Evolutionary conservation across 2,113 vertebrate species (phyloP), one percentile per base, ranked within the genome.

Genomic region (Monopterus albus): DNA sequence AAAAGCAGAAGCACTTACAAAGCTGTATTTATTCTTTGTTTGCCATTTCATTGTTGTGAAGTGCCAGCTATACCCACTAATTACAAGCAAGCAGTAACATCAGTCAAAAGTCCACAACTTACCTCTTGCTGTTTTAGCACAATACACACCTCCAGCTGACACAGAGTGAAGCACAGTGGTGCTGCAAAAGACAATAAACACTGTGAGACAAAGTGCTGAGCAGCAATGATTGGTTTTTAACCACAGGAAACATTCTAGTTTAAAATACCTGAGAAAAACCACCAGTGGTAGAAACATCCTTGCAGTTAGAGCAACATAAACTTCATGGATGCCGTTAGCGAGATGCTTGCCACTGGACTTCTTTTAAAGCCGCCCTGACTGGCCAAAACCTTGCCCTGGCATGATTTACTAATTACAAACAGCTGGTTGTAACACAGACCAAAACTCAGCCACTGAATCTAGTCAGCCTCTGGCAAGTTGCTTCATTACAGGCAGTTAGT

Each of bases 321-420:
- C 57, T 20, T 59, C 68, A 68, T 8, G 11, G 64, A 51, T 7
- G 18, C 59, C 75, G 38, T 72, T 35, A 49, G 50, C 38, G 13
- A 4, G 49, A 43, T 40, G 59, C 38, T 60, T 65, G 25, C 55
- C 55, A 38, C 70, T 69, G 63, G 49, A 79, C 72, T 70, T 70
- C 62, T 60, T 50, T 20, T 71, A 45, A 29, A 75, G 79, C 58
- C 47, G 28, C 58, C 72, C 51, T 39, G 75, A 55, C 71, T 51
- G 36, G 50, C 61, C 62, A 35, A 58, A 67, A 60, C 28, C 75
- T 83, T 12, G 25, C 38, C 43, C 58, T 29, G 60, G 42, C 79
- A 79, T 90, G 78, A 89, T 90, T 87, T 65, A 50, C 78, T 89
- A 83, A 91, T 89, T 86, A 82, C 53, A 79, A 72, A 82, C 87